phyloP scores from a whole-genome alignment of 2,113 vertebrate species.

The Pseudorasbora parva region DNA sequence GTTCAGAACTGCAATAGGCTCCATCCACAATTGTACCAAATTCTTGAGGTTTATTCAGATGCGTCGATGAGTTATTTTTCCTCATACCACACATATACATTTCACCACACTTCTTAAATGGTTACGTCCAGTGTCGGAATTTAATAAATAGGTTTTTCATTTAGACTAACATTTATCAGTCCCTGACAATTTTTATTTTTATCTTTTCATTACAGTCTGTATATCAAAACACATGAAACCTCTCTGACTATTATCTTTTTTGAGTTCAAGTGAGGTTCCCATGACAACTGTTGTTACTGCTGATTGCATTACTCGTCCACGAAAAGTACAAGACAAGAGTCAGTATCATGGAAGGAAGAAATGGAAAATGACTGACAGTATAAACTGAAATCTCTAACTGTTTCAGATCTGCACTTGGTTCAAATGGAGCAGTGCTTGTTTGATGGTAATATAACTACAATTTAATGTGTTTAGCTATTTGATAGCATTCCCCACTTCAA shows the following conservation, averaged over 20 bases:
- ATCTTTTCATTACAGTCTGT: background rate
- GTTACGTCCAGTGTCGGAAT: background rate
- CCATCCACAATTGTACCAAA: background rate
- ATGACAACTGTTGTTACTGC: conserved; percentile 23
- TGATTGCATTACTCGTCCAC: background rate
- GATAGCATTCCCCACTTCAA: background rate
- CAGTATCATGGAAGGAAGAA: background rate
- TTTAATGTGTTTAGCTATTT: background rate
- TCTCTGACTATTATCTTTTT: conserved; percentile 12
- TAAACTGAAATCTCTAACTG: background rate
- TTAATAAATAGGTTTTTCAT: conserved; percentile 2
- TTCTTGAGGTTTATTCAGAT: background rate
- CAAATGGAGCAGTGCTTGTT: background rate
- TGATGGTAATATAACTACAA: background rate
- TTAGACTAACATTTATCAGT: background rate
- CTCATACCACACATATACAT: background rate
- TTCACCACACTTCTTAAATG: background rate
- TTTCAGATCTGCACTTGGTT: background rate
- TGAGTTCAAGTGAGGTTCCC: conserved; percentile 8
- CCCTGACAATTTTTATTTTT: background rate
- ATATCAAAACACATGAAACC: conserved; percentile 19
- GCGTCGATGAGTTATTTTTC: background rate
- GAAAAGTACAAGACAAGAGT: conserved; percentile 1
- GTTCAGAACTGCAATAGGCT: background rate
- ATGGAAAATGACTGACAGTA: conserved; percentile 1